Base-by-base conservation (phyloP, 2,888 invertebrate species). In the Phalera bucephala region DNA sequence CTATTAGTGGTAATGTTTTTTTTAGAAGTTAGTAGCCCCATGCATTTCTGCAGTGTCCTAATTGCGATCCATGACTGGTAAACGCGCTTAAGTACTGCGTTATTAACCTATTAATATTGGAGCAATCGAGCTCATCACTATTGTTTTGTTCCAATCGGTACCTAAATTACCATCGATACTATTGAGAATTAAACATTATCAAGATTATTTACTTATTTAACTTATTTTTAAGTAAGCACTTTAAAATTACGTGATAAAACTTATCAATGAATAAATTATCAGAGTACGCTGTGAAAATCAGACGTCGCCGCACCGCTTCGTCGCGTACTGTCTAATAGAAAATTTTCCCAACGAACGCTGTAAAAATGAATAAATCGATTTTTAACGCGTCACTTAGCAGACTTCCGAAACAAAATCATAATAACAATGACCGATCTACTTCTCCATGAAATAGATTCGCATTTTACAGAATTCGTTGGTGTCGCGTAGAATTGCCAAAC, bases 401-500 rank as follows among this genome's bases (percentile, higher is more conserved):
- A 52, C 52, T 56, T 65, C 64, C 62, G 60, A 60, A 57, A 47
- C 63, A 51, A 67, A 67, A 5, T 56, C 23, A 42, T 37, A 39
- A 32, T 44, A 44, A 42, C 44, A 52, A 47, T 41, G 44, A 50
- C 53, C 33, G 49, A 60, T 64, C 57, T 50, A 51, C 51, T 56
- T 58, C 42, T 49, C 52, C 59, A 56, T 62, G 37, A 64, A 72
- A 72, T 71, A 57, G 64, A 67, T 65, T 64, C 39, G 38, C 56
- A 62, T 70, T 72, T 72, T 57, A 59, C 64, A 64, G 64, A 66
- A 69, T 67, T 70, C 65, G 72, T 75, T 70, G 69, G 75, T 74
- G 78, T 78, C 73, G 76, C 74, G 69, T 70, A 60, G 62, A 67
- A 64, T 84, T 84, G 80, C 73, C 72, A 83, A 79, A 81, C 64